These are phyloP conservation scores for Pissodes strobi DNA, from an alignment of 1,140 invertebrate genomes.

Conservation along the genomic window DNA sequence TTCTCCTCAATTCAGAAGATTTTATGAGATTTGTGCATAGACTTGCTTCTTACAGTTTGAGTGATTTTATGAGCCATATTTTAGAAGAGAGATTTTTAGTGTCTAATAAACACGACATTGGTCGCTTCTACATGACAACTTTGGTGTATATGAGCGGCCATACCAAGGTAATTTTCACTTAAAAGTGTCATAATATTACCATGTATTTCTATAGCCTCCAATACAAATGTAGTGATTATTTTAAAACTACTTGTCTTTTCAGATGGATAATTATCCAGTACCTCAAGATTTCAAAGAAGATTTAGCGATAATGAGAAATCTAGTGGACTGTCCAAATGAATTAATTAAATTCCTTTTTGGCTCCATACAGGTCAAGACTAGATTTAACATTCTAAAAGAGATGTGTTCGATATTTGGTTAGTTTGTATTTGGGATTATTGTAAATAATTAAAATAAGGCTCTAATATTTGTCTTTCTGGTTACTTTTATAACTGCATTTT, in stretches of 20 bases:
- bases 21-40: slow-evolving; percentile 36
- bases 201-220: neutral
- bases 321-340: slow-evolving; percentile 30
- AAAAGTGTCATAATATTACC: neutral
- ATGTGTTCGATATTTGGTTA: slow-evolving; percentile 38
- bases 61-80: slow-evolving; percentile 29
- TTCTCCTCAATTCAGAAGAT: slow-evolving; percentile 29
- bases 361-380: slow-evolving; percentile 26
- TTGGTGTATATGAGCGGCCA: slow-evolving; percentile 37
- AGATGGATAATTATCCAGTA: slow-evolving; percentile 35
- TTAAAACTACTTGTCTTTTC: slow-evolving; percentile 14
- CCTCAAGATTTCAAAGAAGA: slow-evolving; percentile 12
- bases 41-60: slow-evolving; percentile 29
- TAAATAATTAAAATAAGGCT: neutral
- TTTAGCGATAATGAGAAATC: slow-evolving; percentile 19
- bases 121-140: slow-evolving; percentile 33
- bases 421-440: slow-evolving; percentile 3
- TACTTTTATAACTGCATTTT: too few relatives aligned
- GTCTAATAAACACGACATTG: slow-evolving; percentile 37
- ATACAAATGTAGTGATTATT: neutral
- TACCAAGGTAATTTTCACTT: slow-evolving; percentile 25
- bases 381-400: slow-evolving; percentile 34
- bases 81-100: slow-evolving; percentile 33
- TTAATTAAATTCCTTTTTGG: slow-evolving; percentile 32
- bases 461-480: too few relatives aligned